A percentile compares a stretch with the other conserved stretches of the same genome.
These are phyloP conservation scores for Physella acuta DNA, from an alignment of 1,140 invertebrate species.

Conservation along the genomic window DNA sequence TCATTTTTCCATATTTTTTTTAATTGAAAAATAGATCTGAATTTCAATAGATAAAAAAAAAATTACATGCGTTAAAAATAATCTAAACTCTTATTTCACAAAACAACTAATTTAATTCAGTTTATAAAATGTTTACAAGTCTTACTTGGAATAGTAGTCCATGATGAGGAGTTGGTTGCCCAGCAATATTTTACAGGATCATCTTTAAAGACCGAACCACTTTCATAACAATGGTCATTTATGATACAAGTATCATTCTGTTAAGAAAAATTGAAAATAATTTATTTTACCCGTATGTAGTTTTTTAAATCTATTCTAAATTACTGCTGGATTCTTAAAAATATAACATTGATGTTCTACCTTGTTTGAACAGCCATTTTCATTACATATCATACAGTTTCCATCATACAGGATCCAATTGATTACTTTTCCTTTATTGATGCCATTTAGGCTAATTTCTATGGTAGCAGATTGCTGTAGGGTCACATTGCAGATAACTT, in stretches of 20 bases:
- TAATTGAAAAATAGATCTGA: too few species aligned
- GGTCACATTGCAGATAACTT: conserved; percentile 18
- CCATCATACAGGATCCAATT: conserved; percentile 22
- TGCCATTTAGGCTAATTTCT: conserved; percentile 22
- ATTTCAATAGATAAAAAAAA: too few species aligned
- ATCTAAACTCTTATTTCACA: too few species aligned
- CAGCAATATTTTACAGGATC: conserved; percentile 33
- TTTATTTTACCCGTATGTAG: too few species aligned
- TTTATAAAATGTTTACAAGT: neutral
- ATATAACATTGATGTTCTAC: too few species aligned
- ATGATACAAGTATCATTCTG: conserved; percentile 33
- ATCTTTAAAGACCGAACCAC: conserved; percentile 34
- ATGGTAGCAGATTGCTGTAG: conserved; percentile 12
- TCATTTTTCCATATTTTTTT: too few species aligned
- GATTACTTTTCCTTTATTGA: neutral
- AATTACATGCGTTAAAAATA: too few species aligned
- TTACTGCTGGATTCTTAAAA: too few species aligned
- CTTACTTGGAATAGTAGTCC: conserved; percentile 36
- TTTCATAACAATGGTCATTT: conserved; percentile 29
- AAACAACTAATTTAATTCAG: too few species aligned
- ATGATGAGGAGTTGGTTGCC: conserved; percentile 19
- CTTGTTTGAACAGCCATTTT: conserved; percentile 23
- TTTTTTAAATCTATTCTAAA: too few species aligned
- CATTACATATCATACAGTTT: conserved; percentile 21
- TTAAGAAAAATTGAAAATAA: neutral